Conservation (phyloP, 2,797 vertebrate genomes). For the Mallotus villosus region DNA sequence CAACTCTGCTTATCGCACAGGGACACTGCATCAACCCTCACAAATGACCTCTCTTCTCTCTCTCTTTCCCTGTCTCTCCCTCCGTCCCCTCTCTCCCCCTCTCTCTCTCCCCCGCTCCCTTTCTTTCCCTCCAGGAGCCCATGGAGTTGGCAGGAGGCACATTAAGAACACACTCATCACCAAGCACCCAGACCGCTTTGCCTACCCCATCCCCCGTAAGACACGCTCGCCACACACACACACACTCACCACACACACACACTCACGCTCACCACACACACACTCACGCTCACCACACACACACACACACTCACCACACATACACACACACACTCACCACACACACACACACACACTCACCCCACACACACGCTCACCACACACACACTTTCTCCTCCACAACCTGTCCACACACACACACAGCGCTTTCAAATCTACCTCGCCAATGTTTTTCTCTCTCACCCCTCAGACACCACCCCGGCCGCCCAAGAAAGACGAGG, state of each 20-base stretch:
- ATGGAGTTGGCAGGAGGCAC: slow-evolving; percentile 96
- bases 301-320: slow-evolving; percentile 1
- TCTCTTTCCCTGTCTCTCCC: background rate
- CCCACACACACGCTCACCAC: background rate
- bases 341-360: background rate
- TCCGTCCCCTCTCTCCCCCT: background rate
- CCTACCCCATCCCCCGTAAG: slow-evolving; percentile 99
- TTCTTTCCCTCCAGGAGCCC: slow-evolving; percentile 80
- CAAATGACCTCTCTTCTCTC: background rate
- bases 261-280: background rate
- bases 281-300: too few species aligned
- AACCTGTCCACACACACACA: background rate
- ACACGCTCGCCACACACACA: background rate
- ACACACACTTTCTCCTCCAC: too few species aligned
- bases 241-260: background rate
- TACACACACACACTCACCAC: slow-evolving; percentile 2
- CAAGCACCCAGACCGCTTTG: slow-evolving; percentile 97
- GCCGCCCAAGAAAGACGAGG: slow-evolving; percentile 98
- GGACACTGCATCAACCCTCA: background rate
- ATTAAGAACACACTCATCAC: slow-evolving; percentile 99
- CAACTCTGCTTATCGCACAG: too few species aligned
- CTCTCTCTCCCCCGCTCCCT: background rate
- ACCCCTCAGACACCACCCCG: slow-evolving; percentile 90
- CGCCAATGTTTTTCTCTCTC: background rate
- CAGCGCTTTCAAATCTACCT: background rate